Evolutionary conservation across 1,140 invertebrate genomes (phyloP).

Genomic region (Bombus sibiricus): DNA sequence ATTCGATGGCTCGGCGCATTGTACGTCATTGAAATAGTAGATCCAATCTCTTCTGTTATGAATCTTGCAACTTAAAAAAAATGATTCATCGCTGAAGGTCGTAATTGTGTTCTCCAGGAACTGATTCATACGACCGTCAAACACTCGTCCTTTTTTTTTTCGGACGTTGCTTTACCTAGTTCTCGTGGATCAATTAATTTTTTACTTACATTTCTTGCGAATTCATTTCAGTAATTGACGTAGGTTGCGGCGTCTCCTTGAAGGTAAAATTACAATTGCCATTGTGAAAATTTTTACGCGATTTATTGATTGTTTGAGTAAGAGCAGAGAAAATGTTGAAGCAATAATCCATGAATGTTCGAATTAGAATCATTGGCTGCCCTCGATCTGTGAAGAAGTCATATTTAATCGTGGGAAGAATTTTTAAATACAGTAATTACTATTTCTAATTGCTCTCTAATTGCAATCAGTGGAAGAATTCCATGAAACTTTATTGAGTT

Average conservation of each 20-base stretch:
- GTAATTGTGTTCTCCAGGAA: neutral
- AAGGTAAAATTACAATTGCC: neutral
- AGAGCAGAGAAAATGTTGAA: neutral
- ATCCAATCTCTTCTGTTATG: slow-evolving; percentile 20
- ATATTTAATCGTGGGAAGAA: neutral
- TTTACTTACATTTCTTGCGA: slow-evolving; percentile 1
- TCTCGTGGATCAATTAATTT: slow-evolving; percentile 23
- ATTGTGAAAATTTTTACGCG: neutral
- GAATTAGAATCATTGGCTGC: neutral
- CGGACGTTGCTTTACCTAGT: neutral
- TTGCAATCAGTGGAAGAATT: too few species aligned
- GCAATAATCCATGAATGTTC: neutral
- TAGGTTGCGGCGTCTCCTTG: neutral
- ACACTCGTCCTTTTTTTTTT: neutral
- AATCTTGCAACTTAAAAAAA: neutral
- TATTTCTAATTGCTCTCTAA: neutral
- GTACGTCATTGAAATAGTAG: neutral
- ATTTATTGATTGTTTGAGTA: neutral
- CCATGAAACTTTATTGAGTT: too few species aligned
- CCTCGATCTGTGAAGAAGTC: neutral
- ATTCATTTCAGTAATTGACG: neutral
- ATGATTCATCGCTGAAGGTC: slow-evolving; percentile 29
- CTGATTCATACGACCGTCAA: slow-evolving; percentile 18
- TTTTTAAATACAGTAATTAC: neutral
- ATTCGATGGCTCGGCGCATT: neutral